Evolutionary conservation across 2,113 vertebrate species (phyloP).

Genomic region (Leucopsar rothschildi): DNA sequence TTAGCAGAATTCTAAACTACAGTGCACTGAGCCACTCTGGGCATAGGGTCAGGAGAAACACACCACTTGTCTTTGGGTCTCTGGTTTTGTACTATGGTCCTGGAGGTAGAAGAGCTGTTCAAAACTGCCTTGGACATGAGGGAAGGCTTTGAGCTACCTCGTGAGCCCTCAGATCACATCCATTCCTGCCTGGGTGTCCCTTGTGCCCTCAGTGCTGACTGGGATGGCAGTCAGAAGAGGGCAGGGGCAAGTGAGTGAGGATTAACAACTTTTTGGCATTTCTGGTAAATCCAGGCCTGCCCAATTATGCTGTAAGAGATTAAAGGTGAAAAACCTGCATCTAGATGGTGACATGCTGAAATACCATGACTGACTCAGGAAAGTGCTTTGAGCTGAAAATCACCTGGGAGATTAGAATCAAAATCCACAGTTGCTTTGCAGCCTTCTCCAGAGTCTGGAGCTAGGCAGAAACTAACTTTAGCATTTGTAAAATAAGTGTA

Average conservation of each 20-base stretch:
- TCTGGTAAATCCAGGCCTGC: not conserved
- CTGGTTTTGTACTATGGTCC: not conserved
- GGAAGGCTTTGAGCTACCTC: not conserved
- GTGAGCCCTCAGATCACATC: not conserved
- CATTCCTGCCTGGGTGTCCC: not conserved
- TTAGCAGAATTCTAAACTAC: not conserved
- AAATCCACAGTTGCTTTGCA: not conserved
- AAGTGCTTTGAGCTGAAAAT: not conserved
- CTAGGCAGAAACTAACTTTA: not conserved
- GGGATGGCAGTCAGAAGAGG: not conserved
- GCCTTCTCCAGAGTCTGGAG: not conserved
- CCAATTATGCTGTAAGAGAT: not conserved
- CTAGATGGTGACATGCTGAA: not conserved
- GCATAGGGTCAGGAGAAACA: not conserved
- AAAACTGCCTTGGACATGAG: not conserved
- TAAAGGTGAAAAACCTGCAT: not conserved
- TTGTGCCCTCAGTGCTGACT: fast-evolving
- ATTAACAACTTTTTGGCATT: not conserved
- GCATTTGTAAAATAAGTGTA: not conserved
- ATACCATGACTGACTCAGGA: not conserved
- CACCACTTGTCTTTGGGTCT: not conserved
- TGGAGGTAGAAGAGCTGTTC: not conserved
- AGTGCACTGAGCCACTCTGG: not conserved
- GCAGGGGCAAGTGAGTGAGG: not conserved
- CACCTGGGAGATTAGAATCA: not conserved